phyloP scores from a whole-genome alignment of 2,888 invertebrate genomes.

The Trichogramma evanescens region DNA sequence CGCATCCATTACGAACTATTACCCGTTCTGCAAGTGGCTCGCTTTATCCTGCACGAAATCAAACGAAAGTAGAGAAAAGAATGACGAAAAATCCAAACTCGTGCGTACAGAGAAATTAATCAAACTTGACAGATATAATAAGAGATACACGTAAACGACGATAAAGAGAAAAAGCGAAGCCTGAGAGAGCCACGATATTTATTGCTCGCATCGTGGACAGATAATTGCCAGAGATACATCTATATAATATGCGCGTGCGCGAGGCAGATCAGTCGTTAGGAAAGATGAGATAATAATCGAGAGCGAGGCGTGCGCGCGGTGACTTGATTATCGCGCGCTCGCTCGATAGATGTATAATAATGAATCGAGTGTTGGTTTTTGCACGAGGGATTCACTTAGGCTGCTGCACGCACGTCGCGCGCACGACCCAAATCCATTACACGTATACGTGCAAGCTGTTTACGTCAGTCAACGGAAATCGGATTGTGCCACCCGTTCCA shows the following conservation, averaged over 20 bases:
- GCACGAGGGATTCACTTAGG: no score
- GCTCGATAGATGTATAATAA: no score
- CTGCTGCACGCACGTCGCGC: no score
- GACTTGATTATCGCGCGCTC: neutral
- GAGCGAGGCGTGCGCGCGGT: neutral
- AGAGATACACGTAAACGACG: conserved; percentile 10
- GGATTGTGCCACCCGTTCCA: no score
- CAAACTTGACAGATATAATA: conserved; percentile 16
- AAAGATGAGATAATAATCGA: conserved; percentile 17
- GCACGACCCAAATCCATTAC: no score
- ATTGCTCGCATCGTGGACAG: conserved; percentile 17
- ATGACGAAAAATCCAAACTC: no score
- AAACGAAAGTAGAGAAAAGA: no score
- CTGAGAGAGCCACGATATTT: conserved; percentile 6
- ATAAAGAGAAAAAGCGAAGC: neutral
- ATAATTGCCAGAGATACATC: conserved; percentile 14
- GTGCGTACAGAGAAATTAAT: conserved; percentile 11
- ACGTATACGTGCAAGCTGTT: no score
- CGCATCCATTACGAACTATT: no score
- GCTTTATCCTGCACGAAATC: neutral
- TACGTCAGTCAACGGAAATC: no score
- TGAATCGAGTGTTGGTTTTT: no score
- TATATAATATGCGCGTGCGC: neutral
- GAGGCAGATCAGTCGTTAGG: neutral
- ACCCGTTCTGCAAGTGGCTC: neutral